phyloP scores from a whole-genome alignment of 2,797 vertebrate genomes.

The Halcyon badia region DNA sequence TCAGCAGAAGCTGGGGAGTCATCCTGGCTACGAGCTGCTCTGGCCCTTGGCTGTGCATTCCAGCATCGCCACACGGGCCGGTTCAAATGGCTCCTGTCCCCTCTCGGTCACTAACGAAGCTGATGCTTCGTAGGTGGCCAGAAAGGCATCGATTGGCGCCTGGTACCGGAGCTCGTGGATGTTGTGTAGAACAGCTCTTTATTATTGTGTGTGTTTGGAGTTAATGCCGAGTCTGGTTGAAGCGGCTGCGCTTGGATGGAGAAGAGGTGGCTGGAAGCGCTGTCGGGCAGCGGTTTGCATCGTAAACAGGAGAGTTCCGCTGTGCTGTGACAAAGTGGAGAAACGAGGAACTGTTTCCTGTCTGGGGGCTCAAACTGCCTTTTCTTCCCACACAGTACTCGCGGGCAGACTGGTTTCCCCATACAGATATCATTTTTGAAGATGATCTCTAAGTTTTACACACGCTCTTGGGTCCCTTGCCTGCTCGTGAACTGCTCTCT shows the following conservation, averaged over 20 bases:
- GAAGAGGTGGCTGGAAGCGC: neutral
- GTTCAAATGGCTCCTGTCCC: neutral
- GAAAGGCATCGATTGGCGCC: neutral
- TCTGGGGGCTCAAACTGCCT: neutral
- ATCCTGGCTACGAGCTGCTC: neutral
- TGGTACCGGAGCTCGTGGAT: neutral
- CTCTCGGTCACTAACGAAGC: neutral
- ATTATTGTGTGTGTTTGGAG: neutral
- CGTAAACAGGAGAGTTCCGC: neutral
- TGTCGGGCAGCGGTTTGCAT: neutral
- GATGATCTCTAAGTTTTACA: neutral
- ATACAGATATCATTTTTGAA: rapidly evolving
- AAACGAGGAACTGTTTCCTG: neutral
- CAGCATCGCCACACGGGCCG: neutral
- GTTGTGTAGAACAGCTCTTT: neutral
- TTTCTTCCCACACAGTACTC: neutral
- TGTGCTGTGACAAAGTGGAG: neutral
- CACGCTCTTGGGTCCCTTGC: rapidly evolving
- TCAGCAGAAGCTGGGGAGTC: neutral
- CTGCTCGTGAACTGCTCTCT: rapidly evolving
- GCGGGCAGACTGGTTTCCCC: neutral
- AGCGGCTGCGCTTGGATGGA: neutral
- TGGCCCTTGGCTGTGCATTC: neutral
- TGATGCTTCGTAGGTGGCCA: neutral
- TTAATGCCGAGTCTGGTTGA: neutral